Conservation (phyloP, 2,113 vertebrate species). For the Aramus guarauna region DNA sequence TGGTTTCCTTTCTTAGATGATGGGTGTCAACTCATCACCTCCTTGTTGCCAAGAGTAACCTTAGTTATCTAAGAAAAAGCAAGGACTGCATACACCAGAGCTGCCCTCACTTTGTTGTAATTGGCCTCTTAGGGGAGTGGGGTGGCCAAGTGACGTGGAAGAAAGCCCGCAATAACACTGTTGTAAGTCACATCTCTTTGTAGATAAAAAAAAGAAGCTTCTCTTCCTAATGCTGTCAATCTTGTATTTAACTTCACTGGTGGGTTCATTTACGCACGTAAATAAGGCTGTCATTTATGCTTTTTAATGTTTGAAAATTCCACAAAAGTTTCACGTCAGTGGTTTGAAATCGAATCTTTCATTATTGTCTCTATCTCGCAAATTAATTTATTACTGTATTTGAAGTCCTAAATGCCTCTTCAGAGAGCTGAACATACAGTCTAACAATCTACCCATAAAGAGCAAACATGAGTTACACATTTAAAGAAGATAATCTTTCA, state of each 20-base stretch:
- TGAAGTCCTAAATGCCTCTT: conserved; percentile 49
- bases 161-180: neutral
- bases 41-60: neutral
- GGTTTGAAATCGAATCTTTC: neutral
- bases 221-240: neutral
- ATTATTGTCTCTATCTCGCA: conserved; percentile 44
- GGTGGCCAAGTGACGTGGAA: neutral
- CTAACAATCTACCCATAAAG: conserved; percentile 56
- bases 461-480: conserved; percentile 59
- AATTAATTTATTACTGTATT: conserved; percentile 60
- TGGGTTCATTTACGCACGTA: neutral
- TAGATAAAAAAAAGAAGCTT: neutral
- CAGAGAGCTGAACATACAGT: conserved; percentile 33
- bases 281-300: conserved; percentile 13
- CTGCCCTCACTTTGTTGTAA: neutral
- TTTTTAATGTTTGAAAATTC: conserved; percentile 16
- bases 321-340: neutral
- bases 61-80: neutral
- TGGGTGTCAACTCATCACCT: neutral
- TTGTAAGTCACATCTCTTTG: neutral
- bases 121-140: neutral
- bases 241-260: neutral
- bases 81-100: neutral
- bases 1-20: conserved; percentile 23
- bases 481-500: conserved; percentile 66